Evolutionary conservation across 2,888 invertebrate species (phyloP), one percentile per base, ranked within the genome.

Genomic region (Eurytoma adleriae): DNA sequence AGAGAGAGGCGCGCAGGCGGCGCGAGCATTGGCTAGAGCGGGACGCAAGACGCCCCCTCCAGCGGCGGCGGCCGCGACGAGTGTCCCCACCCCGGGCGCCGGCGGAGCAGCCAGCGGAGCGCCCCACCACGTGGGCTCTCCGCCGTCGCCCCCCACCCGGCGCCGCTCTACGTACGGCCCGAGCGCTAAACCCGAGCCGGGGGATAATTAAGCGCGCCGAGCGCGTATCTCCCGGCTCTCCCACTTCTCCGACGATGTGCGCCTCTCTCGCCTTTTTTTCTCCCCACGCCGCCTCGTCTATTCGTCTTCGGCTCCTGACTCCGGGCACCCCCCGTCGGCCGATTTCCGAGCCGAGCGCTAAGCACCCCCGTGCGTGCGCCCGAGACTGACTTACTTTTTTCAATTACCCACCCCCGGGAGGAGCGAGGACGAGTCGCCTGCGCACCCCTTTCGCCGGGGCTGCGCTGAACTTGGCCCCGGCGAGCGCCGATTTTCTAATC

Each of bases 121-220:
- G 27, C 12, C n/a, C 12, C 7, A 40, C 27, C 40, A 30, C 61
- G 27, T 64, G 13, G 61, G 27, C 40, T 61, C 61, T 16, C 4
- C 20, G 10, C 16, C 27, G 61, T 30, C 48, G 64, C 14, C 5
- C 52, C 13, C 68, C 30, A 30, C 68, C 10, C 40, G 40, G 40
- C 40, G 10, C 0, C 7, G 40, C 40, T 7, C 40, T 7, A 1
- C 40, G 10, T 10, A 10, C 40, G 10, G 40, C 40, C 40, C 40
- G 40, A 40, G 40, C 40, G 40, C 40, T 40, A 40, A 54, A 67
- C 59, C 59, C 84, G 85, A 85, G 88, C 52, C 84, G 86, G 86
- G 88, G 88, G 89, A 89, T 89, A 89, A 90, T 90, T 89, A 90
- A 89, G 88, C 88, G 88, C 86, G 89, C 87, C 89, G 88, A 88